These are phyloP conservation scores for Alfaro cultratus DNA, from an alignment of 2,797 vertebrate species.

Conservation along the genomic window DNA sequence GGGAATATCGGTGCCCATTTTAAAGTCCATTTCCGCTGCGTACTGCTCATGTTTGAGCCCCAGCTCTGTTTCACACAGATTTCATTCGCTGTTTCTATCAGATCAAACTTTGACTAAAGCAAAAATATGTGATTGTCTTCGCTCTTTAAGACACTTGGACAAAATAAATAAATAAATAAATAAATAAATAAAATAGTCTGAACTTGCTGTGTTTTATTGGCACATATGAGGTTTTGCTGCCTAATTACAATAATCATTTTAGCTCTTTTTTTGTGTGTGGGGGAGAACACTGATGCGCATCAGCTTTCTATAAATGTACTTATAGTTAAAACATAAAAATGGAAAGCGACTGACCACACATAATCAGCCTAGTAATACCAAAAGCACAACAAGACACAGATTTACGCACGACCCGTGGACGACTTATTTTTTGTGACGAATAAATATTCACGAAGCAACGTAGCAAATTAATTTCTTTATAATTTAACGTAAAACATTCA, in stretches of 20 bases:
- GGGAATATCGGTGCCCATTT: background rate
- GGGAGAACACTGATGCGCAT: background rate
- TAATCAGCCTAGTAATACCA: background rate
- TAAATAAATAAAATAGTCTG: background rate
- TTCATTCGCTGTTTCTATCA: background rate
- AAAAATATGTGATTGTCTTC: background rate
- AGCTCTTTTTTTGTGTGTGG: constrained; percentile 1
- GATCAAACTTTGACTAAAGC: background rate
- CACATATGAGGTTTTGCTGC: background rate
- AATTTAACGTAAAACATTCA: background rate
- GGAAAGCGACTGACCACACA: constrained; percentile 6
- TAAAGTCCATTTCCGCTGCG: background rate
- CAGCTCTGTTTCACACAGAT: background rate
- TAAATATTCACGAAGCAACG: background rate
- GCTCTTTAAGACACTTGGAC: background rate
- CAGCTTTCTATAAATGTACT: constrained; percentile 4
- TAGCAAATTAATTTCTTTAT: background rate
- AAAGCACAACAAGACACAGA: background rate
- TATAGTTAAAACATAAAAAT: background rate
- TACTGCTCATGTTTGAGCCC: background rate
- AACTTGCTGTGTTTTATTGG: constrained; percentile 13
- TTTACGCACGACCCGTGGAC: constrained; percentile 35
- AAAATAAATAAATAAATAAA: background rate
- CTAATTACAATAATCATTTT: constrained; percentile 31
- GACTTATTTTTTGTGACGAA: background rate